Evolutionary conservation across 1,140 invertebrate species (phyloP), one percentile per base, ranked within the genome.

Genomic region (Papilio glaucus): DNA sequence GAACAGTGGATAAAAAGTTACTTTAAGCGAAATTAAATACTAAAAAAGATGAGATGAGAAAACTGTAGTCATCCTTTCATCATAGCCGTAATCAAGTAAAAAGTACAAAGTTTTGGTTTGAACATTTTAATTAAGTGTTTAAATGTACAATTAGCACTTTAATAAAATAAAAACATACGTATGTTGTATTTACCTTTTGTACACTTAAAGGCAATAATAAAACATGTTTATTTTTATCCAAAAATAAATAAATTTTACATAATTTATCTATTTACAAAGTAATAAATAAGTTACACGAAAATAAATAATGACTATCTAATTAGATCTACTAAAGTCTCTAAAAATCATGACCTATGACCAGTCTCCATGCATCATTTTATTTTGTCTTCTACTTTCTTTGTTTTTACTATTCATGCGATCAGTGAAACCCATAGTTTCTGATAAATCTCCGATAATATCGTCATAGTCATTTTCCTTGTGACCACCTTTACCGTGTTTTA

Each of bases 281-380:
- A 13, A 26, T 65, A 85, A 85, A 85, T 85, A 86, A 86, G 86
- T 72, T 84, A 82, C 75, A 74, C 77, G 72, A 75, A 80, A 85
- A 88, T 85, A 86, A 90, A 86, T 88, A 87, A 77, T 83, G 78
- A 60, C 85, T 79, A 61, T 63, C 77, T 88, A 85, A 77, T 85
- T 87, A 84, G 74, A 79, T 82, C 87, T 69, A 45, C 45, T 63
- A 42, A 75, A 77, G 63, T 82, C 57, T 79, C 77, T 77, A 76
- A 24, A 53, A 12, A 57, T 88, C 77, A 85, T 78, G 74, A n/a
- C 75, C 70, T 85, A 76, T 62, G 86, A 84, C 86, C 89, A 90
- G 72, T 92, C 80, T 13, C 88, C 85, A 24, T 84, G 87, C 89
- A 93, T 91, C 93, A 94, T 94, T 89, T 93, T 93, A 78, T 94